phyloP scores from a whole-genome alignment of 2,888 invertebrate genomes.

The Caradrina kadenii region DNA sequence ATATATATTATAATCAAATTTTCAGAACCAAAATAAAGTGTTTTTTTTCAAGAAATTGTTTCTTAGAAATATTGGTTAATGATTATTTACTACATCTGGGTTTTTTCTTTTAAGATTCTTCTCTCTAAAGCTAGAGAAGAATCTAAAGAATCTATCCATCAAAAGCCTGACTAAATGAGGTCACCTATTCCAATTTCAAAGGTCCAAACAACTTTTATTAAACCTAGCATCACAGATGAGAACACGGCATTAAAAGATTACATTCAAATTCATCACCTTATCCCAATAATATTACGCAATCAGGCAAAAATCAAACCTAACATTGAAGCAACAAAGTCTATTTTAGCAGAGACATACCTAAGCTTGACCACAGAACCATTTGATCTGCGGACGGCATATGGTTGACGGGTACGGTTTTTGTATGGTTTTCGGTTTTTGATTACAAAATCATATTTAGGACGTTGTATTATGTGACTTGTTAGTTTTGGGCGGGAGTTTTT shows the following conservation, averaged over 20 bases:
- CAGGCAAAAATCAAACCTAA: slow-evolving; percentile 20
- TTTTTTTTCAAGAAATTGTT: too few species aligned
- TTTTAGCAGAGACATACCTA: background rate
- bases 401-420: slow-evolving; percentile 75
- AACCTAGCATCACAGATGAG: slow-evolving; percentile 62
- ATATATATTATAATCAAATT: too few species aligned
- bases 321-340: rapidly evolving
- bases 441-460: slow-evolving; percentile 58
- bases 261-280: slow-evolving; percentile 57
- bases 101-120: too few species aligned
- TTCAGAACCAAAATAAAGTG: too few species aligned
- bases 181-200: slow-evolving; percentile 2
- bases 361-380: slow-evolving; percentile 74
- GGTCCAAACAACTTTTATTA: slow-evolving; percentile 13
- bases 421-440: slow-evolving; percentile 67
- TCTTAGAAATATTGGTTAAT: too few species aligned
- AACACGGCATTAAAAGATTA: slow-evolving; percentile 54
- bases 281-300: background rate
- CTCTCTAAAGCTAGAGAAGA: too few species aligned
- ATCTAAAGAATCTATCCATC: too few species aligned
- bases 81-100: too few species aligned
- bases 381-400: slow-evolving; percentile 76
- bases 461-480: slow-evolving; percentile 24
- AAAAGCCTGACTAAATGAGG: background rate
- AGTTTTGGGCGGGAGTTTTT: slow-evolving; percentile 14